phyloP scores from a whole-genome alignment of 2,113 vertebrate genomes.

The Alligator mississippiensis region DNA sequence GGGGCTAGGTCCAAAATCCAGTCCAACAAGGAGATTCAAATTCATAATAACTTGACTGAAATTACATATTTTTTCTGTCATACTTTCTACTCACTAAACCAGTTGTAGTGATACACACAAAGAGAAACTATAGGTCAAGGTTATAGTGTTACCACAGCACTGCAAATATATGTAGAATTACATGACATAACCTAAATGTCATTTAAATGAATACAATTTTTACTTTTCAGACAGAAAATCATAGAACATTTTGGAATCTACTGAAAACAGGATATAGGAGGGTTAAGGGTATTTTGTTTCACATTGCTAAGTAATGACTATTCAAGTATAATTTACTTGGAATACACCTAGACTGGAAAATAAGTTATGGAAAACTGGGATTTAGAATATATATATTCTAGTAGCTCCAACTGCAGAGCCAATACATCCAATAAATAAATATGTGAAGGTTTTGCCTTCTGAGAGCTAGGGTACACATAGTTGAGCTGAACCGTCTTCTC shows the following conservation, averaged over 20 bases:
- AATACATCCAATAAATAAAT: background rate
- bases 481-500: no score
- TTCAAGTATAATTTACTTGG: background rate
- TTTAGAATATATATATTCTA: background rate
- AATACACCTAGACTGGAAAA: background rate
- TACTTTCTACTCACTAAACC: background rate
- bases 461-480: background rate
- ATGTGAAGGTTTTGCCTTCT: background rate
- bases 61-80: background rate
- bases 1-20: no score
- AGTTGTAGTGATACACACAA: constrained; percentile 26
- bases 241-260: background rate
- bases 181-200: constrained; percentile 57
- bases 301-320: background rate
- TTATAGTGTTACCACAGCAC: constrained; percentile 35
- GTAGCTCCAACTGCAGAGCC: background rate
- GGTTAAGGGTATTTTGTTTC: background rate
- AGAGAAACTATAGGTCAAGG: constrained; percentile 57
- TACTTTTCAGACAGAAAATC: constrained; percentile 41
- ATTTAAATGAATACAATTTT: constrained; percentile 51
- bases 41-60: background rate
- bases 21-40: background rate
- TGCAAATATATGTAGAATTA: background rate
- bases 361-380: background rate
- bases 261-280: background rate